These are phyloP conservation scores for Chironomus tentans DNA, from an alignment of 2,888 invertebrate species.

Conservation along the genomic window DNA sequence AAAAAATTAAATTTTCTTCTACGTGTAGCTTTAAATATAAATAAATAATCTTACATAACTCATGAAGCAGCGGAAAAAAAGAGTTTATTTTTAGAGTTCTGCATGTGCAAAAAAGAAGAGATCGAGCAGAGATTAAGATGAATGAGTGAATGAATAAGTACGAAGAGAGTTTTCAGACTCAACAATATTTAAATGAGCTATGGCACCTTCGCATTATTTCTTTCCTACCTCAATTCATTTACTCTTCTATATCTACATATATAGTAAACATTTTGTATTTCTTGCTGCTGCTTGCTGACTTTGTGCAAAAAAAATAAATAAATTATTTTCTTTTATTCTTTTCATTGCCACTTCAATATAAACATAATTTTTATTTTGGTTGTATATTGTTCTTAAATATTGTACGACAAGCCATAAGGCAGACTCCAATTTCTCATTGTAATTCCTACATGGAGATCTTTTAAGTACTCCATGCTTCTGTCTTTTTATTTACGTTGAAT, in stretches of 20 bases:
- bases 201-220: conserved; percentile 11
- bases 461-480: not conserved
- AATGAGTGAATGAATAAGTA: not conserved
- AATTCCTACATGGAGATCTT: conserved; percentile 10
- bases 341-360: conserved; percentile 5
- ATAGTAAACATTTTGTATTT: not conserved
- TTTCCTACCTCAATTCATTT: conserved; percentile 1
- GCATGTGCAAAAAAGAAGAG: not conserved
- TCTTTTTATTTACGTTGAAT: not conserved
- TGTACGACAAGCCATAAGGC: conserved; percentile 3
- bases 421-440: conserved; percentile 12
- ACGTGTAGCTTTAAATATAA: not conserved
- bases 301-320: not conserved
- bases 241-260: not conserved
- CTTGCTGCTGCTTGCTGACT: not conserved
- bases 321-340: not conserved
- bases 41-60: not conserved
- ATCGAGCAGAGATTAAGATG: not conserved
- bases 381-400: conserved; percentile 5
- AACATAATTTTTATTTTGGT: not conserved
- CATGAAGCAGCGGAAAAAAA: not conserved
- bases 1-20: not conserved
- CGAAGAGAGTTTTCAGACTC: not conserved
- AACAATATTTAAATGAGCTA: conserved; percentile 5
- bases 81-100: not conserved